A percentile compares a stretch with the other conserved stretches of the same genome.
These are phyloP conservation scores for Macroglossus sobrinus DNA, from an alignment of 2,113 vertebrate genomes.

Conservation along the genomic window DNA sequence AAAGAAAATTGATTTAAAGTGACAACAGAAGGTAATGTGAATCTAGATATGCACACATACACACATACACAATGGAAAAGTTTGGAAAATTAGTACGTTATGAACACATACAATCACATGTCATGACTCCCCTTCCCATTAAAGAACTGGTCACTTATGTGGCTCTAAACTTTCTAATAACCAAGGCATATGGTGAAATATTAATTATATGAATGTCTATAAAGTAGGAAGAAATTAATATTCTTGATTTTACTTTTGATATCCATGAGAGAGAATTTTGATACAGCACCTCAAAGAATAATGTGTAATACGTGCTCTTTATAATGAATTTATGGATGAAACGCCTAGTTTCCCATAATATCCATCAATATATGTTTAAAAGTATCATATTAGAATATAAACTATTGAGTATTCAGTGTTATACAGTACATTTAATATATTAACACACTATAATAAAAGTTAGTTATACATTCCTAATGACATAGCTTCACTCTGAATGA, in stretches of 20 bases:
- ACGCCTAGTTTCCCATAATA: not conserved
- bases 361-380: not conserved
- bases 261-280: not conserved
- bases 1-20: not conserved
- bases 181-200: not conserved
- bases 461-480: not conserved
- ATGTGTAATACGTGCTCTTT: not conserved
- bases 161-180: not conserved
- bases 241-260: not conserved
- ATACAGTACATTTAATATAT: not conserved
- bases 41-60: not conserved
- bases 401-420: not conserved
- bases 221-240: not conserved
- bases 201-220: not conserved
- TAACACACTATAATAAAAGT: not conserved
- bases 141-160: not conserved
- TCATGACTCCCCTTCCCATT: not conserved
- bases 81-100: not conserved
- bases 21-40: not conserved
- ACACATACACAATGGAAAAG: fast-evolving
- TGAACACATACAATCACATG: not conserved
- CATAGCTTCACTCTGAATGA: not conserved
- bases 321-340: not conserved
- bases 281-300: not conserved
- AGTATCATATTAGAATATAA: not conserved